Evolutionary conservation across 2,113 vertebrate genomes (phyloP).

Genomic region (Chauna torquata): DNA sequence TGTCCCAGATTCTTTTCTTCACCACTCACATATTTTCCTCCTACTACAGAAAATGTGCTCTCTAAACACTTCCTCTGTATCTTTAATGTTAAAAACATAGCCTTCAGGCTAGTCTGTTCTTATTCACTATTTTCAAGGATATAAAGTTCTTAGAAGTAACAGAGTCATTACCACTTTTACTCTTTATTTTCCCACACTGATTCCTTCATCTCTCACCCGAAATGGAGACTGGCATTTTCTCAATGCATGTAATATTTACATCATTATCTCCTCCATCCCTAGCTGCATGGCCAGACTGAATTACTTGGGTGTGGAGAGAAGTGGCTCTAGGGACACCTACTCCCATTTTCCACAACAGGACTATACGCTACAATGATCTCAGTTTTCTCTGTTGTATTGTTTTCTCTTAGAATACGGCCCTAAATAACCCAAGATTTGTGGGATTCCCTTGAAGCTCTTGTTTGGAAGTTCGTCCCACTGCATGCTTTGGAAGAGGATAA

Average conservation of each 20-base stretch:
- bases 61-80: neutral
- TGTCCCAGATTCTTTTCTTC: slow-evolving; percentile 3
- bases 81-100: slow-evolving; percentile 13
- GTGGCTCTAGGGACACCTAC: neutral
- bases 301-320: no score
- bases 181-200: neutral
- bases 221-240: neutral
- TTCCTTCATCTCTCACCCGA: neutral
- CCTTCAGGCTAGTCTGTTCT: slow-evolving; percentile 13
- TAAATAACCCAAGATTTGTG: neutral
- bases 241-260: neutral
- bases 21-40: neutral
- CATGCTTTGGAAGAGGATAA: neutral
- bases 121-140: neutral
- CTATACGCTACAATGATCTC: fast-evolving
- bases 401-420: no score
- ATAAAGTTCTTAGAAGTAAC: neutral
- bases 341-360: neutral
- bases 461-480: neutral
- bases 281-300: neutral
- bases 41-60: neutral
- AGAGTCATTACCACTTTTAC: neutral
- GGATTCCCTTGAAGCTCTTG: neutral
- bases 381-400: neutral
- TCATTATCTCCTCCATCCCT: neutral